Evolutionary conservation across 2,113 vertebrate species (phyloP).

Genomic region (Syngnathus typhle): DNA sequence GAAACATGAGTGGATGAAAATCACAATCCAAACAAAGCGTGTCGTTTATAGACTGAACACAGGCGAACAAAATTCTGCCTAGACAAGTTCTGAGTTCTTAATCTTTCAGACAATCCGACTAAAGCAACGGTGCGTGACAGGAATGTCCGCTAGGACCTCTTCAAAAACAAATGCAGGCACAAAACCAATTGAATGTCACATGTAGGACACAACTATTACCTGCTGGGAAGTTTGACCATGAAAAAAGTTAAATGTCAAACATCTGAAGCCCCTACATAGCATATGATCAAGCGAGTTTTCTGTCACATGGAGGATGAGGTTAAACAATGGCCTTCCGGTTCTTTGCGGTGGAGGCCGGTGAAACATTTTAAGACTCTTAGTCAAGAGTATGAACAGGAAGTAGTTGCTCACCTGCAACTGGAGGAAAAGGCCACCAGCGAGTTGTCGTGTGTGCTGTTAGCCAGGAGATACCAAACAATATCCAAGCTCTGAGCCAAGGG

Average conservation of each 20-base stretch:
- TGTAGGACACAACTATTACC: background rate
- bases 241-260: too few relatives aligned
- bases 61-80: background rate
- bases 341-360: too few relatives aligned
- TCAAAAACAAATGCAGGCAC: too few relatives aligned
- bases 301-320: too few relatives aligned
- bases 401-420: slow-evolving; percentile 28
- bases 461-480: too few relatives aligned
- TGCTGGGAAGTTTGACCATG: background rate
- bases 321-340: too few relatives aligned
- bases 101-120: background rate
- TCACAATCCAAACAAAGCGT: background rate
- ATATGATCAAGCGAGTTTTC: too few relatives aligned
- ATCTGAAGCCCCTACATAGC: too few relatives aligned
- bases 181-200: background rate
- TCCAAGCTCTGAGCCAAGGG: too few relatives aligned
- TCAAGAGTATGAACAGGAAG: background rate
- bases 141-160: background rate
- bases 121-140: background rate
- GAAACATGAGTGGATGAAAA: background rate
- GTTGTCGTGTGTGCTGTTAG: too few relatives aligned
- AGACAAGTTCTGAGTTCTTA: background rate
- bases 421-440: background rate
- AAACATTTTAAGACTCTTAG: background rate
- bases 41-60: background rate